Conservation (phyloP, 37 sponge, comb jelly and placozoan genomes). For the Cladorhizidae sp. region DNA sequence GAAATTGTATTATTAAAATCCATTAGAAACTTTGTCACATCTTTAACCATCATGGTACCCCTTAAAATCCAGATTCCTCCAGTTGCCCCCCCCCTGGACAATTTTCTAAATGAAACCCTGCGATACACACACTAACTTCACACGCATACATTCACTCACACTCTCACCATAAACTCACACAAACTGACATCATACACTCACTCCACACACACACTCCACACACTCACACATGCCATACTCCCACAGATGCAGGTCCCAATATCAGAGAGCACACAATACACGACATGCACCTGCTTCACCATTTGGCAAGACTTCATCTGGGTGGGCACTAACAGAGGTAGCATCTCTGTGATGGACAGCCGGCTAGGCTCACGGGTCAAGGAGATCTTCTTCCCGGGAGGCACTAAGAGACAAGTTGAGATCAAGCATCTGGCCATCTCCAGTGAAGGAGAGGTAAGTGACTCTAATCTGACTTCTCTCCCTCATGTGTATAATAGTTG, state of each 20-base stretch:
- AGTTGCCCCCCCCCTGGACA: no score
- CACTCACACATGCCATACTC: slow-evolving; percentile 4
- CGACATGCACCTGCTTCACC: slow-evolving; percentile 62
- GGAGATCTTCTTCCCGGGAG: slow-evolving; percentile 54
- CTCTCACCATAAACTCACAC: no score
- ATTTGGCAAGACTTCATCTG: slow-evolving; percentile 38
- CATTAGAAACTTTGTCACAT: no score
- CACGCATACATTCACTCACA: no score
- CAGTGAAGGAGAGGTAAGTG: slow-evolving; percentile 46
- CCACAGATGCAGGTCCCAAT: slow-evolving; percentile 58
- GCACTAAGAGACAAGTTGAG: slow-evolving; percentile 42
- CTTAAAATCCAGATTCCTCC: no score
- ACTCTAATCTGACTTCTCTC: neutral
- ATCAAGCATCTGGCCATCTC: slow-evolving; percentile 64
- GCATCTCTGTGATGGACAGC: slow-evolving; percentile 51
- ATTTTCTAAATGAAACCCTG: no score
- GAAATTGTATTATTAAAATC: no score
- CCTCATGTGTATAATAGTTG: neutral
- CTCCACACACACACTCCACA: no score
- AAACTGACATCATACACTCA: slow-evolving; percentile 8
- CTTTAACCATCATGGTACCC: no score
- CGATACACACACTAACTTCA: no score
- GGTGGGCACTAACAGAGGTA: slow-evolving; percentile 59
- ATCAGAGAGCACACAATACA: slow-evolving; percentile 14
- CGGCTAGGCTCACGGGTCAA: neutral